Evolutionary conservation across 2,888 invertebrate genomes (phyloP).

Genomic region (Metallyticus violacea): DNA sequence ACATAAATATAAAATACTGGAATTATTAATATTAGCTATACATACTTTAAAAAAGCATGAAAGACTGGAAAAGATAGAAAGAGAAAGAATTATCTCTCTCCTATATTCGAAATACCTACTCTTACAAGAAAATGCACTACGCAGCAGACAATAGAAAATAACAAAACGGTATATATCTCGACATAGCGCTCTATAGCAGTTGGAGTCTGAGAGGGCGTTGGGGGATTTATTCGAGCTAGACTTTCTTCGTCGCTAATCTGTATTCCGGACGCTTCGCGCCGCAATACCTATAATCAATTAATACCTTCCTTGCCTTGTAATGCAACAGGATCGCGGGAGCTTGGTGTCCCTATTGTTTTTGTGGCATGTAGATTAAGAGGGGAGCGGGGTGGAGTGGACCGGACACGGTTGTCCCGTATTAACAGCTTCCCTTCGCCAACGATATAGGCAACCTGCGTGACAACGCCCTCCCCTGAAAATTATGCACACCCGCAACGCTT

Average conservation of each 20-base stretch:
- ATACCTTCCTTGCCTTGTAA: background rate
- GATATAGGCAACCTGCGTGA: background rate
- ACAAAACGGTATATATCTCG: background rate
- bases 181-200: too few relatives aligned
- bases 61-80: too few relatives aligned
- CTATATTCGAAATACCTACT: too few relatives aligned
- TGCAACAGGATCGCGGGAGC: background rate
- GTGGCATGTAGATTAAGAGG: slow-evolving; percentile 14
- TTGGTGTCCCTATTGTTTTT: slow-evolving; percentile 9
- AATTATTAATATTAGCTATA: too few relatives aligned
- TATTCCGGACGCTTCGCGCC: background rate
- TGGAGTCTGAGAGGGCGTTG: background rate
- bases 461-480: slow-evolving; percentile 15
- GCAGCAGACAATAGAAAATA: too few relatives aligned
- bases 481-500: slow-evolving; percentile 5
- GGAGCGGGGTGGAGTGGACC: background rate
- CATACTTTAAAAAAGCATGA: too few relatives aligned
- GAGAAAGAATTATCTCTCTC: too few relatives aligned
- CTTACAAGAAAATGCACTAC: too few relatives aligned
- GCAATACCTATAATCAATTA: slow-evolving; percentile 9
- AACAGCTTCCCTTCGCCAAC: slow-evolving; percentile 5
- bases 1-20: too few relatives aligned
- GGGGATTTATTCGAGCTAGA: background rate
- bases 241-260: background rate
- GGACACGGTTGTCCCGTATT: background rate